Evolutionary conservation across 2,797 vertebrate species (phyloP), one percentile per base, ranked within the genome.

Genomic region (Holocentrus rufus): DNA sequence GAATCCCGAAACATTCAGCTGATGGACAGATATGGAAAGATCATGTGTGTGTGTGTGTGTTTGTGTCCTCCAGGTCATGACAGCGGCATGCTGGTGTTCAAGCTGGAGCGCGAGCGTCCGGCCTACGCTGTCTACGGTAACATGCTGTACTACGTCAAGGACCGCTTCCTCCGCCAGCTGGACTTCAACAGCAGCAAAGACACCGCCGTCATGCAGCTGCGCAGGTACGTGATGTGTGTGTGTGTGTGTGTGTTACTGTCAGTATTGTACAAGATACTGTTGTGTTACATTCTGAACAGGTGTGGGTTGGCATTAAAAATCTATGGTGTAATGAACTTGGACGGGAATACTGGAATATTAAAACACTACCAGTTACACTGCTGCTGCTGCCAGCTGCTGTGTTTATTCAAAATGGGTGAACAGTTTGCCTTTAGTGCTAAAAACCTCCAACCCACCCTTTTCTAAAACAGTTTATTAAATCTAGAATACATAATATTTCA

Each of bases 121-220:
- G 97, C 97, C 0, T 98, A 98, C 0, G 97, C 97, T 0, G 97
- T 99, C 7, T 96, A 98, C 0, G 95, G 96, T 1, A 98, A 97
- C 81, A 91, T 95, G 93, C 90, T 99, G 3, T 98, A 96, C 81
- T 99, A 98, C 0, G 97, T 98, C 42, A 99, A 99, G 83, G 97
- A 99, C 77, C 94, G 97, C 0, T 98, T 99, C 91, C 95, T 99
- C 34, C 95, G 97, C 8, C 97, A 98, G 85, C 92, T 98, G 5
- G 97, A 99, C 80, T 99, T 99, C 93, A 97, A 95, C 92, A 98
- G 96, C 89, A 98, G 97, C 78, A 98, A 98, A 84, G 97, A 99
- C 3, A 97, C 97, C 0, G 97, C 97, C 0, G 97, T 99, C 72
- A 98, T 99, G 97, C 97, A 99, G 92, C 93, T 99, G 11, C 91